Conservation (phyloP, 2,113 vertebrate genomes). For the Myotis lucifugus region DNA sequence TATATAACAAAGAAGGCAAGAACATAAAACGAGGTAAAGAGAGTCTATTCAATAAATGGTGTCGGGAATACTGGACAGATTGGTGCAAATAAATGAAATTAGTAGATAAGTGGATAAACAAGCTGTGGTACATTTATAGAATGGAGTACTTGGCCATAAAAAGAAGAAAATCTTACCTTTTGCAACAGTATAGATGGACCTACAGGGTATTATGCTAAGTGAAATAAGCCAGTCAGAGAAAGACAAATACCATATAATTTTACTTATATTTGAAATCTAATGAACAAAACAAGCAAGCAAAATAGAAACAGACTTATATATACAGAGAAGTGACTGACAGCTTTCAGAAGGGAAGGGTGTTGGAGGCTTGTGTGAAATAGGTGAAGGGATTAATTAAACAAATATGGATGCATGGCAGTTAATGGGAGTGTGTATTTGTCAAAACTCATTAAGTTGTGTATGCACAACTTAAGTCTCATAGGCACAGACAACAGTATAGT, state of each 20-base stretch:
- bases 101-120: not conserved
- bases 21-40: not conserved
- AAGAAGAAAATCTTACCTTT: not conserved
- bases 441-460: too few species aligned
- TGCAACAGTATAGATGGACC: not conserved
- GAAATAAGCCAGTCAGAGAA: not conserved
- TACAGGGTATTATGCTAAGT: not conserved
- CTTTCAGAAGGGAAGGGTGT: not conserved
- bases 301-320: not conserved
- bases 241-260: not conserved
- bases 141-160: not conserved
- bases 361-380: not conserved
- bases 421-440: too few species aligned
- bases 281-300: not conserved
- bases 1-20: not conserved
- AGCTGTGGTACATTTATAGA: not conserved
- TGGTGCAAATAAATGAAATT: not conserved
- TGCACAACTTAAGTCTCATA: too few species aligned
- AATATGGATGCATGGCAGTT: too few species aligned
- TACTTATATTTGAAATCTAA: not conserved
- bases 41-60: not conserved
- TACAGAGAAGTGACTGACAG: not conserved
- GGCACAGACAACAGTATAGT: not conserved
- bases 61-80: not conserved
- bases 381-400: not conserved